Base-by-base conservation (phyloP, 92 coral and sea anemone genomes). In the Zoanthus sociatus region DNA sequence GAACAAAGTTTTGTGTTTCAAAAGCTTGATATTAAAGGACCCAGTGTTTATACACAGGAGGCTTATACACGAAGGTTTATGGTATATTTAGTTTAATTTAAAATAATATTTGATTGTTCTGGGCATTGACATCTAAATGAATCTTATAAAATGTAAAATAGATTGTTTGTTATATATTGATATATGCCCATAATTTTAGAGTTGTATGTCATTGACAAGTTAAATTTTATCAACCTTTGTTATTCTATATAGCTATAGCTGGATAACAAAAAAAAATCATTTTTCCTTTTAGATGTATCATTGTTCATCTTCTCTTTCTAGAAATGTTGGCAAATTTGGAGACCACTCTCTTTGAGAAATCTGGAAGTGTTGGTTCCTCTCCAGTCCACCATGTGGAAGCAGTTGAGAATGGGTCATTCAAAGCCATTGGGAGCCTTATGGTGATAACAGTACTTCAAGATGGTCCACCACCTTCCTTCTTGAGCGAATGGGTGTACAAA, bases 381-480 rank as follows among this genome's bases (percentile, higher is more conserved):
- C 66, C 64, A 76, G 81, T 76, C 66, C 66, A 76, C 81, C 63
- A 53, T 53, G 81, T 76, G 66, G 78, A 74, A 74, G 78, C 60
- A 74, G 61, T 74, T 74, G 78, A 74, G 61, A 74, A 74, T 74
- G 78, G 78, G 78, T 47, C 78, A 13, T 76, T 53, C 81, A 51
- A 53, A 51, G 81, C 66, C 64, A 76, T 51, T 76, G 66, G 63
- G 66, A 76, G 81, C 66, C 81, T 76, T 76, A 76, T 76, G 81
- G 81, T 76, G 81, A 76, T 76, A 53, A 20, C 81, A 76, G 44
- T 76, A 76, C 81, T 76, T 76, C 81, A 76, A 53, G 79, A 76
- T 48, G 79, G 79, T 76, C 79, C 79, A 17, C 79, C 79, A 21
- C 79, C 79, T 50, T 76, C 79, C 16, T 71, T 71, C 76, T 71